phyloP scores from a whole-genome alignment of 2,113 vertebrate species.

The Thymallus thymallus region DNA sequence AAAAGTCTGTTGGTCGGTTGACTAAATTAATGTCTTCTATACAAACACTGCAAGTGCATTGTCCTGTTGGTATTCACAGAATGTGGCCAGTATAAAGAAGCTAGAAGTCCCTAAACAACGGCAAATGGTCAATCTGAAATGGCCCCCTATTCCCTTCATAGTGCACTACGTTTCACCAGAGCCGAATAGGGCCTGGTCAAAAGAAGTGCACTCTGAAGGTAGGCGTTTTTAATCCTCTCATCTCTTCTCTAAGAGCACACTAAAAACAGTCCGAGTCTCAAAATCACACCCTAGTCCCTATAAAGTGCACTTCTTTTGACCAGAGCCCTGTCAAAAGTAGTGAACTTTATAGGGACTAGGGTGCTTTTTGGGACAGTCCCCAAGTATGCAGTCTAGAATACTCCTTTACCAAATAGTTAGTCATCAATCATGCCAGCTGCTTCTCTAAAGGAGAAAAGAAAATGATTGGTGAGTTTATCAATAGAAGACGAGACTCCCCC shows the following conservation, averaged over 20 bases:
- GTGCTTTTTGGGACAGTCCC: too few species aligned
- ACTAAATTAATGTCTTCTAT: conserved; percentile 18
- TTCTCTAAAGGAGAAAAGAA: conserved; percentile 38
- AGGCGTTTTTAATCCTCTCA: not conserved
- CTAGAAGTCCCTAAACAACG: conserved; percentile 7
- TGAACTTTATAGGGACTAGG: too few species aligned
- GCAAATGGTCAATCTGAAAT: not conserved
- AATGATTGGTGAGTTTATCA: conserved; percentile 75
- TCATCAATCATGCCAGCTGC: conserved; percentile 39
- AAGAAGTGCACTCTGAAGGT: not conserved
- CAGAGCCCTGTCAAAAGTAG: too few species aligned
- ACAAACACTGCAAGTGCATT: conserved; percentile 28
- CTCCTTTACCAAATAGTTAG: conserved; percentile 25
- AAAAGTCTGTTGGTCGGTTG: not conserved
- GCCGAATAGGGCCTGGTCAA: too few species aligned
- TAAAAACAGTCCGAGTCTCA: not conserved
- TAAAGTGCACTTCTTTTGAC: too few species aligned
- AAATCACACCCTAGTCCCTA: too few species aligned
- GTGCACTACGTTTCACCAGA: too few species aligned
- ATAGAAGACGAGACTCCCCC: conserved; percentile 59
- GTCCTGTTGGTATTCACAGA: not conserved
- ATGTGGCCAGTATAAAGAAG: conserved; percentile 43
- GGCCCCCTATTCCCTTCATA: too few species aligned
- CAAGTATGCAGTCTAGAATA: conserved; percentile 6
- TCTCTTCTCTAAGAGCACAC: conserved; percentile 7